phyloP scores from a whole-genome alignment of 2,888 invertebrate genomes.

The Magallana nippona region DNA sequence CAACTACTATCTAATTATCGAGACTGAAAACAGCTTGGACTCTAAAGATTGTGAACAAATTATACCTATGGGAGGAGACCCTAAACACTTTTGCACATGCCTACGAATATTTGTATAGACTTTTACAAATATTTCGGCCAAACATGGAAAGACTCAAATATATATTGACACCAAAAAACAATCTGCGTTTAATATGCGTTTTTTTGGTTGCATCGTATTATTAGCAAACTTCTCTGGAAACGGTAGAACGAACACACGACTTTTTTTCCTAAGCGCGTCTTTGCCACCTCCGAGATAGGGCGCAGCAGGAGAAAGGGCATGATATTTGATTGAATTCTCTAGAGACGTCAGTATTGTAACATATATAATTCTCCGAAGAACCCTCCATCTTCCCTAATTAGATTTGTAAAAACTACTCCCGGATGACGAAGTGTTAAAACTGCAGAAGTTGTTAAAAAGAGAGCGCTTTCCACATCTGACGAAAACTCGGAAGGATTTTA shows the following conservation, averaged over 20 bases:
- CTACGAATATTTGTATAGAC: too few relatives aligned
- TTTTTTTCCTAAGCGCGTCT: not conserved
- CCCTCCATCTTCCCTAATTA: constrained; percentile 29
- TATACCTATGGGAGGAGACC: not conserved
- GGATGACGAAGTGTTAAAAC: constrained; percentile 35
- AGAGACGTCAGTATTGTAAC: constrained; percentile 18
- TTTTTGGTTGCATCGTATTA: not conserved
- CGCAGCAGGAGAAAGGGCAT: constrained; percentile 16
- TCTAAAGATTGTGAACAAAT: not conserved
- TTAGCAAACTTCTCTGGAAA: not conserved
- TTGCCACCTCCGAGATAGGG: not conserved
- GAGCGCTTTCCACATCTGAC: constrained; percentile 12
- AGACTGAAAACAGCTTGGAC: not conserved
- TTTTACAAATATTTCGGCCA: too few relatives aligned
- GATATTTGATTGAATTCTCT: constrained; percentile 21
- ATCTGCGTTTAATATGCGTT: not conserved
- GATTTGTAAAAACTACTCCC: constrained; percentile 29
- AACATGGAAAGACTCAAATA: too few relatives aligned
- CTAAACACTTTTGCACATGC: not conserved
- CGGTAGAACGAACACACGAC: not conserved
- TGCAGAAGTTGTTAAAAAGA: constrained; percentile 30
- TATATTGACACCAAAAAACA: not conserved
- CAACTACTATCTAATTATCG: not conserved
- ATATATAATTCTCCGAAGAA: constrained; percentile 26
- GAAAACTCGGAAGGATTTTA: constrained; percentile 23